Evolutionary conservation across 2,888 invertebrate genomes (phyloP).

Genomic region (Tinea semifulvella): DNA sequence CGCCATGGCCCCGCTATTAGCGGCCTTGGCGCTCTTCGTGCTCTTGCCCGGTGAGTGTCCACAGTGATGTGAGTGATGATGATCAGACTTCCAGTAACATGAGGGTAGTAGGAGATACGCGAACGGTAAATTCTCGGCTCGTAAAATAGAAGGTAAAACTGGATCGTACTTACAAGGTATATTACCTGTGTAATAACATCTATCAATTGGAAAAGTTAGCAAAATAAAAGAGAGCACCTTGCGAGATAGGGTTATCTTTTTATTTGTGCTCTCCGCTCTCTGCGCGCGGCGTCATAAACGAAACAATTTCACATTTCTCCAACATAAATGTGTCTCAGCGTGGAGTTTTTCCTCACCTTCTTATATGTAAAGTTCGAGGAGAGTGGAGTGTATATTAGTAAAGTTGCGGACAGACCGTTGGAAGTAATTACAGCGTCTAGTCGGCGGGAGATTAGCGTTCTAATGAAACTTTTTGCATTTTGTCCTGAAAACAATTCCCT

Average conservation of each 20-base stretch:
- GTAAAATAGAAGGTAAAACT: conserved; percentile 5
- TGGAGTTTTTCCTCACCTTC: neutral
- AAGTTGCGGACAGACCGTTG: too few relatives aligned
- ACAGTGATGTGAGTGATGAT: conserved; percentile 16
- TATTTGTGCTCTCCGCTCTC: neutral
- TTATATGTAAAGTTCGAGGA: too few relatives aligned
- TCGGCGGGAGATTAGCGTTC: too few relatives aligned
- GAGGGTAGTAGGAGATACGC: neutral
- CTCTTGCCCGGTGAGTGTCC: conserved; percentile 57
- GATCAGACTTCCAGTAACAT: neutral
- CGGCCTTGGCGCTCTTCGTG: conserved; percentile 57
- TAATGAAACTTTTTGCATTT: too few relatives aligned
- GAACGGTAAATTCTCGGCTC: neutral
- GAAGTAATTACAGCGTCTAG: too few relatives aligned
- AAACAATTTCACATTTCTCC: too few relatives aligned
- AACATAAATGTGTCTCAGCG: neutral
- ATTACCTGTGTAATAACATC: conserved; percentile 1
- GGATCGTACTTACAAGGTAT: neutral
- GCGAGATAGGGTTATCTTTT: neutral
- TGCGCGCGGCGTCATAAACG: neutral
- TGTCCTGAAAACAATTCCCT: too few relatives aligned
- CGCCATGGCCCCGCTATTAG: conserved; percentile 56
- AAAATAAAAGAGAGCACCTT: neutral
- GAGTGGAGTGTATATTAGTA: too few relatives aligned
- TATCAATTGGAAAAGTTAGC: conserved; percentile 4